These are phyloP conservation scores for Amphilophus citrinellus DNA, from an alignment of 2,113 vertebrate genomes.

Conservation along the genomic window DNA sequence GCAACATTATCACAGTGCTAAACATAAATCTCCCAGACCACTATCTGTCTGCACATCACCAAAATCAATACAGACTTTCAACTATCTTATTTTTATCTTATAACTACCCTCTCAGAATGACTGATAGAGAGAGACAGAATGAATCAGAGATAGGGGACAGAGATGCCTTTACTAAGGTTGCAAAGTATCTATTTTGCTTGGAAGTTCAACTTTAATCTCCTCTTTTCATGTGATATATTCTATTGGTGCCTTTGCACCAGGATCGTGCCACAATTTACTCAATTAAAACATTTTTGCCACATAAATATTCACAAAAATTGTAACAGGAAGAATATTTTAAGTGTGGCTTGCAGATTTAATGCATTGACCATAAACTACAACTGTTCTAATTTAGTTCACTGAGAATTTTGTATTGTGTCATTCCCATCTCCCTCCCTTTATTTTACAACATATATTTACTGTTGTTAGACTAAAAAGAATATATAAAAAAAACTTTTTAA, in stretches of 20 bases:
- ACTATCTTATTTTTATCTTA: constrained; percentile 58
- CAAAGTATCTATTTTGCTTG: constrained; percentile 28
- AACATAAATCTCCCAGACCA: constrained; percentile 50
- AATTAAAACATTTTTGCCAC: not conserved
- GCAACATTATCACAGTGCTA: constrained; percentile 36
- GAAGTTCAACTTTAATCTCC: not conserved
- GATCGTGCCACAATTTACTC: not conserved
- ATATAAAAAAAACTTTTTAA: too few relatives aligned
- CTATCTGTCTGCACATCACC: constrained; percentile 55
- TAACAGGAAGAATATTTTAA: not conserved
- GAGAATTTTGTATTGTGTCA: too few relatives aligned
- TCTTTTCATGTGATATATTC: not conserved
- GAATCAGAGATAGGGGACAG: constrained; percentile 13
- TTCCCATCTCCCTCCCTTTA: too few relatives aligned
- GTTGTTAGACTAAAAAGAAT: too few relatives aligned
- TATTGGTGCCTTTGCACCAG: not conserved
- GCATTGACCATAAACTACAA: not conserved
- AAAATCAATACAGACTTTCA: constrained; percentile 61
- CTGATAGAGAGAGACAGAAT: constrained; percentile 2
- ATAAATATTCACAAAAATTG: not conserved
- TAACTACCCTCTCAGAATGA: constrained; percentile 49
- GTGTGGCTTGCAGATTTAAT: not conserved
- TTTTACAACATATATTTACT: too few relatives aligned
- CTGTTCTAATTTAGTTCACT: not conserved
- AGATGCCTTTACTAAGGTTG: constrained; percentile 36